Percentiles rank a stretch among this genome's conserved stretches.
These are phyloP conservation scores for Helicoverpa zea DNA, from an alignment of 1,140 invertebrate genomes.

Conservation along the genomic window DNA sequence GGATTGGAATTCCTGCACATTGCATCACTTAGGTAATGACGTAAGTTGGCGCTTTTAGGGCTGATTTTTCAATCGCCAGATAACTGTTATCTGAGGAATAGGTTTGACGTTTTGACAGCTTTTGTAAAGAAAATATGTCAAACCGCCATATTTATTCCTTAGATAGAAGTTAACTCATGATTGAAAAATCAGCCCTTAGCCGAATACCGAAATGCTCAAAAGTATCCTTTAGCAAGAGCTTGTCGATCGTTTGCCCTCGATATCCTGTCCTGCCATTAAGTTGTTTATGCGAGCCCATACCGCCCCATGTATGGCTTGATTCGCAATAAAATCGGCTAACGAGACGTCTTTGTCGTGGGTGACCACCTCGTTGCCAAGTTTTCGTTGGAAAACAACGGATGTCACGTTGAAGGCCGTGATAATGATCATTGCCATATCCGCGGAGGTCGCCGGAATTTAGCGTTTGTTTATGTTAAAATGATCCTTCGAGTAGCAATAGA, in stretches of 20 bases:
- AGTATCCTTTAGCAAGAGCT: constrained; percentile 45
- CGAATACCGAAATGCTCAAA: constrained; percentile 42
- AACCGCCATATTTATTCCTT: too few relatives aligned
- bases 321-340: constrained; percentile 60
- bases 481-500: neutral
- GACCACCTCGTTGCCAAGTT: constrained; percentile 68
- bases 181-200: too few relatives aligned
- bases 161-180: too few relatives aligned
- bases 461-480: constrained; percentile 28
- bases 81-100: too few relatives aligned
- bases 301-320: constrained; percentile 54
- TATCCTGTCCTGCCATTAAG: constrained; percentile 53
- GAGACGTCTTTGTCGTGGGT: constrained; percentile 71
- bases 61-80: too few relatives aligned
- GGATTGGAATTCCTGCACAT: constrained; percentile 44
- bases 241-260: constrained; percentile 55
- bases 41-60: constrained; percentile 23
- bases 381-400: constrained; percentile 66
- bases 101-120: too few relatives aligned
- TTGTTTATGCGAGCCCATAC: constrained; percentile 53
- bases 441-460: constrained; percentile 35
- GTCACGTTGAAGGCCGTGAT: constrained; percentile 62
- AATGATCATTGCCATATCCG: constrained; percentile 57
- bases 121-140: too few relatives aligned
- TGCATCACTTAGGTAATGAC: constrained; percentile 40